Base-by-base conservation (phyloP, 1,140 invertebrate species). In the Batillaria attramentaria region DNA sequence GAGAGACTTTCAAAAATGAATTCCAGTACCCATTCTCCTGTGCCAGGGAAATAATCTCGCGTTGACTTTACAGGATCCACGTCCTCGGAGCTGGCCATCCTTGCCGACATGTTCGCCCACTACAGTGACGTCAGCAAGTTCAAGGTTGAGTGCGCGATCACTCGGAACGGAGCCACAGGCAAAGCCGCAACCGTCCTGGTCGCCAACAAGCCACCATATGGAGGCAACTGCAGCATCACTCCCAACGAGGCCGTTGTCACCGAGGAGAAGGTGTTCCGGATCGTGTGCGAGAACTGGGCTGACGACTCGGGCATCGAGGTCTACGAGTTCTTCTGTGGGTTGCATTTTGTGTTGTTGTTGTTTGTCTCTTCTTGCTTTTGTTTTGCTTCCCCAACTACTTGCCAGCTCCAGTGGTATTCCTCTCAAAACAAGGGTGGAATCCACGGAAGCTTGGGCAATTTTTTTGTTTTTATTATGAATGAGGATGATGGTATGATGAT, bases 291-390 rank as follows among this genome's bases (percentile, higher is more conserved):
- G 5, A 83, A 79, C 33, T 87, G 85, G 88, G 87, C 88, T 73
- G 73, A 78, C 3, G 81, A 89, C 54, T 28, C 57, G 8, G 80
- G 84, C 41, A 85, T 89, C 20, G 72, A 39, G 2, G 68, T 76
- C 20, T 89, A 87, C 66, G 74, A 80, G 41, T 85, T 87, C 33
- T 86, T 78, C 70, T 82, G 88, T 89, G 76, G 76, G 83, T 74
- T n/a, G 24, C 57, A 13, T 62, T 10, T 62, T 31, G 10, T n/a
- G 10, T n/a, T 1, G 57, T 62, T 31, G n/a, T 3, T 31, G 8
- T 8, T 31, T 62, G 57, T 5, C 6, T 62, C 24, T 18, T 62
- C 8, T 62, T 62, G 2, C 24, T 18, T 18, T n/a, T 5, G n/a
- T n/a, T 62, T 50, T 24, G 24, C 46, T 13, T 50, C 46, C 46